A percentile compares a stretch with the other conserved stretches of the same genome.
Conservation (phyloP, 2,797 vertebrate species). For the Neomorphus geoffroyi region DNA sequence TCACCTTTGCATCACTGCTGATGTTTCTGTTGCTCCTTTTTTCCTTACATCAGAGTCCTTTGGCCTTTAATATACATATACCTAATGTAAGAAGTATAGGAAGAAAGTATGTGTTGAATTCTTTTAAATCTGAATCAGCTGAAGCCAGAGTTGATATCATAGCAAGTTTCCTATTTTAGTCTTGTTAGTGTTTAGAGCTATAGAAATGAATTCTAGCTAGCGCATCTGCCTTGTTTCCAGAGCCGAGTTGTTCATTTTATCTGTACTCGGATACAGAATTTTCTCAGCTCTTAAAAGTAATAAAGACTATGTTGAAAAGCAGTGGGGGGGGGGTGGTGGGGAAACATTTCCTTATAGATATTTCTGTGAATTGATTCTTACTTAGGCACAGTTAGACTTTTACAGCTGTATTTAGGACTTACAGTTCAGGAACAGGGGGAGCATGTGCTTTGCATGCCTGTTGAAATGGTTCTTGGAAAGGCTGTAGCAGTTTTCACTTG, state of each 20-base stretch:
- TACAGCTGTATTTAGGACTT: neutral
- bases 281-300: neutral
- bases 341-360: neutral
- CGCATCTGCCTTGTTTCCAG: neutral
- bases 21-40: neutral
- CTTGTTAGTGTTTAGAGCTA: neutral
- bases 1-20: neutral
- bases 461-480: slow-evolving; percentile 3
- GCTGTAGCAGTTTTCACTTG: neutral
- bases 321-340: too few relatives aligned
- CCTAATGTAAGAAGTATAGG: neutral
- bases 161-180: neutral
- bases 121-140: neutral
- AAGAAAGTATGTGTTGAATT: neutral
- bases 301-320: neutral
- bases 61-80: neutral
- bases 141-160: neutral
- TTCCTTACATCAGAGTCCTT: neutral
- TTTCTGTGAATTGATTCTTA: neutral
- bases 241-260: neutral
- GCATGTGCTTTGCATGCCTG: neutral
- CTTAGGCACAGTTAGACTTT: neutral
- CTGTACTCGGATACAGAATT: neutral
- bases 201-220: neutral
- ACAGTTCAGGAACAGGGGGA: neutral